These are phyloP conservation scores for Ovibos moschatus DNA, from an alignment of 2,113 vertebrate species.

Conservation along the genomic window DNA sequence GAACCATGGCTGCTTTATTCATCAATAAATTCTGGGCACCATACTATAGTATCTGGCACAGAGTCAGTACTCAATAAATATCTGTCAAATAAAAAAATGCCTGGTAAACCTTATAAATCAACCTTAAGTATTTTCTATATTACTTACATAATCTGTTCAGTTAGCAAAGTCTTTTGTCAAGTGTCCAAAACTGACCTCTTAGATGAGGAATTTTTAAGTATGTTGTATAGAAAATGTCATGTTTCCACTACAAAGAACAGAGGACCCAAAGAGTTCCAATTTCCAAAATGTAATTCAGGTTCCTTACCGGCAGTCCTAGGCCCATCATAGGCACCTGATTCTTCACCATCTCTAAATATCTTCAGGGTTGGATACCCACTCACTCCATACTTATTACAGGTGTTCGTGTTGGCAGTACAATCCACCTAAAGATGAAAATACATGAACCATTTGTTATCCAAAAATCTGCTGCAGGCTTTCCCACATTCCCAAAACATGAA, in stretches of 20 bases:
- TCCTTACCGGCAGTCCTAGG: constrained; percentile 92
- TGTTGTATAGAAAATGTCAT: background rate
- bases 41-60: background rate
- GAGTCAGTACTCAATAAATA: background rate
- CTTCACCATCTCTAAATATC: constrained; percentile 96
- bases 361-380: constrained; percentile 98
- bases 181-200: background rate
- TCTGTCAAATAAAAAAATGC: background rate
- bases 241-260: background rate
- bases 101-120: background rate
- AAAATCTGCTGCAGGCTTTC: background rate
- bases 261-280: background rate
- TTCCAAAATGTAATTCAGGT: background rate
- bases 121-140: constrained; percentile 12
- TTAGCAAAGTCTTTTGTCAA: background rate
- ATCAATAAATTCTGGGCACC: background rate
- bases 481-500: constrained; percentile 10
- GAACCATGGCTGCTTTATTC: background rate
- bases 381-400: constrained; percentile 96
- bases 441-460: background rate
- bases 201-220: background rate
- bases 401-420: constrained; percentile 92
- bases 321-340: constrained; percentile 94
- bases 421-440: constrained; percentile 87
- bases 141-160: background rate